Evolutionary conservation across 2,113 vertebrate genomes (phyloP).

Genomic region (Brachyistius frenatus): DNA sequence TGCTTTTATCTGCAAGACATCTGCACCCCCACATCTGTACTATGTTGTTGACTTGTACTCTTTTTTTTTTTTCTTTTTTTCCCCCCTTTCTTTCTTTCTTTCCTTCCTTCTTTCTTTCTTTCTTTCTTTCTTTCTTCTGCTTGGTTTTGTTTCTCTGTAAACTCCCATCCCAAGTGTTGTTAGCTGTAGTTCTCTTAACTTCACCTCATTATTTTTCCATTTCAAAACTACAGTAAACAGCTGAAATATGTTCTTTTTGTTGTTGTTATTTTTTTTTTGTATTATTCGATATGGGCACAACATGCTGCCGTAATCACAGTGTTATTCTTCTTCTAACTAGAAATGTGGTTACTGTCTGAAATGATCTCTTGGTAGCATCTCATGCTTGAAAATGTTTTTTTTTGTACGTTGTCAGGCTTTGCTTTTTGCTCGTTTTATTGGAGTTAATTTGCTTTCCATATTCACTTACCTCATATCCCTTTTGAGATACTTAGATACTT

Average conservation of each 20-base stretch:
- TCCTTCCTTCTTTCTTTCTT: slow-evolving; percentile 21
- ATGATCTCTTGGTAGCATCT: slow-evolving; percentile 51
- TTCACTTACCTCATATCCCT: slow-evolving; percentile 90
- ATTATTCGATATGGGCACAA: slow-evolving; percentile 76
- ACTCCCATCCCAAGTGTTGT: slow-evolving; percentile 80
- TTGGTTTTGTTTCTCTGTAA: slow-evolving; percentile 77
- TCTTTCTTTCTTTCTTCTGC: slow-evolving; percentile 65
- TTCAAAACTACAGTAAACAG: slow-evolving; percentile 88
- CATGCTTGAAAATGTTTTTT: slow-evolving; percentile 71
- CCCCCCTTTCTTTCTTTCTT: slow-evolving; percentile 48
- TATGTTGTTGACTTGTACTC: slow-evolving; percentile 34
- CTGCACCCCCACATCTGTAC: slow-evolving; percentile 52
- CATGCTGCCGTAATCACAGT: slow-evolving; percentile 81
- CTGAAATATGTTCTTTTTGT: slow-evolving; percentile 35
- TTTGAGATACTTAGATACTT: slow-evolving; percentile 85
- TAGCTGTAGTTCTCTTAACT: slow-evolving; percentile 88
- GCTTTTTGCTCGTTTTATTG: slow-evolving; percentile 72
- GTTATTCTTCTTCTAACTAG: slow-evolving; percentile 78
- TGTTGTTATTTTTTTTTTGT: slow-evolving; percentile 47
- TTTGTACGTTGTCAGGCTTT: slow-evolving; percentile 75
- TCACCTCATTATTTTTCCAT: slow-evolving; percentile 84
- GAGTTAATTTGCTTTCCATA: slow-evolving; percentile 81
- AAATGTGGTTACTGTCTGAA: slow-evolving; percentile 88
- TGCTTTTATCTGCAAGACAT: slow-evolving; percentile 70
- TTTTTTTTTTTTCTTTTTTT: slow-evolving; percentile 65